These are phyloP conservation scores for Plagiodera versicolora DNA, from an alignment of 2,888 invertebrate genomes.

Conservation along the genomic window DNA sequence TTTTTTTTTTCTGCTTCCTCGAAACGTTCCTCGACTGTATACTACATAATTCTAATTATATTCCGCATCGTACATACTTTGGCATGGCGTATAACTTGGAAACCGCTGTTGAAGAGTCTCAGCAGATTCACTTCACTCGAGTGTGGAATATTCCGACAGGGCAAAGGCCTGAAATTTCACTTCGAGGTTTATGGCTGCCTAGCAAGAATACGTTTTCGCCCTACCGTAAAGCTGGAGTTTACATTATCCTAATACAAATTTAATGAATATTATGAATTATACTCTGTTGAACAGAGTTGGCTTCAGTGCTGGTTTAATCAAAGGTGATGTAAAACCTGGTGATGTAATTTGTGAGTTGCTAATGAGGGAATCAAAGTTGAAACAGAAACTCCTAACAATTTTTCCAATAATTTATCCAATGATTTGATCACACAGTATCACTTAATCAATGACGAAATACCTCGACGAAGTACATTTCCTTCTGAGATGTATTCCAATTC, in stretches of 20 bases:
- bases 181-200: background rate
- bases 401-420: too few relatives aligned
- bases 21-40: background rate
- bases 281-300: background rate
- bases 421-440: too few relatives aligned
- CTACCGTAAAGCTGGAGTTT: background rate
- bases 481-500: too few relatives aligned
- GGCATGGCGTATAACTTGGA: conserved; percentile 7
- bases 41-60: conserved; percentile 22
- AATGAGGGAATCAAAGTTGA: too few relatives aligned
- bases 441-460: too few relatives aligned
- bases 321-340: too few relatives aligned
- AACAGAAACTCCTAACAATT: too few relatives aligned
- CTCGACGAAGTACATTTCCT: too few relatives aligned
- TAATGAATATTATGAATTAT: background rate
- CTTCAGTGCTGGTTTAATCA: too few relatives aligned
- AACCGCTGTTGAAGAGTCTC: background rate
- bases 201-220: background rate
- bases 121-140: background rate
- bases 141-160: background rate
- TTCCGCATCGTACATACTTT: conserved; percentile 19
- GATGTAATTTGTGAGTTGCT: too few relatives aligned
- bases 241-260: background rate
- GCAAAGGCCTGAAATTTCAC: background rate
- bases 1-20: too few relatives aligned